Base-by-base conservation (phyloP, 2,797 vertebrate genomes). In the Tragelaphus oryx region DNA sequence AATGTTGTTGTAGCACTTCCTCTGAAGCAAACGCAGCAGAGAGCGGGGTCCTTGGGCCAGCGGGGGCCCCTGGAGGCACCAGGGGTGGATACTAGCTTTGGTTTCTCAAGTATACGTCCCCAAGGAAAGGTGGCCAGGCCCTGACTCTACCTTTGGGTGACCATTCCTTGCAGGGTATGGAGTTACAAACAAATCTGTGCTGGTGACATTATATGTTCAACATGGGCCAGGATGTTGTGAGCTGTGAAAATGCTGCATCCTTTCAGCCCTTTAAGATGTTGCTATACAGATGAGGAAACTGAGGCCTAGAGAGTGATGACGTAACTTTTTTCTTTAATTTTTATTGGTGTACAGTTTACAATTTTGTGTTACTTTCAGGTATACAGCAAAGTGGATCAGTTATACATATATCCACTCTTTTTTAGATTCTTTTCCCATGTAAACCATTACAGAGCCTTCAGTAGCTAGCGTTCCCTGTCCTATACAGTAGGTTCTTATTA, bases 201-300 rank as follows among this genome's bases (percentile, higher is more conserved):
- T 8, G 7, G 24, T 46, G 65, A 9, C 8, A 8, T 0, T 8
- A 0, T 12, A 8, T 3, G 16, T 14, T 85, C 48, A n/a, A 1
- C 1, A 7, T 28, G 33, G 1, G 13, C 88, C 78, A 41, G 33
- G 55, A 44, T 26, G 33, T 86, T 37, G 26, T 54, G 8, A 71
- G 33, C 37, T 12, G 5, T 6, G 18, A 13, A 71, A 41, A 41
- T 5, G 20, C 59, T 54, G 87, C 17, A 3, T 80, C 79, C 33
- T 89, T n/a, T 10, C 0, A 18, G 46, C 37, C n/a, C 65, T 88
- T 33, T 30, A 50, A 30, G 85, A 20, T 86, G 65, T 52, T 79
- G 75, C 81, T 46, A 46, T 87, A n/a, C 17, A 59, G 76, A 75
- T 13, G 54, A 92, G 94, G 37, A 59, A 68, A 81, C 59, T 3